These are phyloP conservation scores for Trisateles emortualis DNA, from an alignment of 2,888 invertebrate species.

Conservation along the genomic window DNA sequence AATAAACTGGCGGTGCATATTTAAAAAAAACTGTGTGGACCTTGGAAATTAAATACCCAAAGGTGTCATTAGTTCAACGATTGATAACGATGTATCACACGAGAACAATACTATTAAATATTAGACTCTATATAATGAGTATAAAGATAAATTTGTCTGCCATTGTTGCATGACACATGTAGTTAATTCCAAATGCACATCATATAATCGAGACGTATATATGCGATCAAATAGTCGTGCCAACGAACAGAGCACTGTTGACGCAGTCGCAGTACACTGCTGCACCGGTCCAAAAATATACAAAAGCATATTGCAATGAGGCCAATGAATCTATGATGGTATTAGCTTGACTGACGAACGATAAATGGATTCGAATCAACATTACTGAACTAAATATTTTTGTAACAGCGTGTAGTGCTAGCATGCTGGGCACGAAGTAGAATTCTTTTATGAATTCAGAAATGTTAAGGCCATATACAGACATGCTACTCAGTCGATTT, in stretches of 20 bases:
- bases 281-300: slow-evolving; percentile 72
- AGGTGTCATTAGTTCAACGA: slow-evolving; percentile 2
- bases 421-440: background rate
- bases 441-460: background rate
- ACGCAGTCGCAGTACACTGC: slow-evolving; percentile 60
- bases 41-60: background rate
- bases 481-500: too few relatives aligned
- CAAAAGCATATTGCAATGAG: slow-evolving; percentile 51
- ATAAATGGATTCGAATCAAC: slow-evolving; percentile 27
- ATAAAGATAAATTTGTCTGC: slow-evolving; percentile 23
- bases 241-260: slow-evolving; percentile 50
- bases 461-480: background rate
- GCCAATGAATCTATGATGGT: slow-evolving; percentile 47
- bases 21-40: background rate
- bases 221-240: slow-evolving; percentile 40
- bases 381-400: slow-evolving; percentile 23
- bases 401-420: slow-evolving; percentile 16
- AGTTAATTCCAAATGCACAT: slow-evolving; percentile 31
- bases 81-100: background rate
- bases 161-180: slow-evolving; percentile 28
- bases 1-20: too few relatives aligned
- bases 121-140: slow-evolving; percentile 2
- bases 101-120: background rate
- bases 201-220: slow-evolving; percentile 28
- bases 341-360: slow-evolving; percentile 22